Conservation (phyloP, 1,140 invertebrate species). For the Conopomorpha cramerella region DNA sequence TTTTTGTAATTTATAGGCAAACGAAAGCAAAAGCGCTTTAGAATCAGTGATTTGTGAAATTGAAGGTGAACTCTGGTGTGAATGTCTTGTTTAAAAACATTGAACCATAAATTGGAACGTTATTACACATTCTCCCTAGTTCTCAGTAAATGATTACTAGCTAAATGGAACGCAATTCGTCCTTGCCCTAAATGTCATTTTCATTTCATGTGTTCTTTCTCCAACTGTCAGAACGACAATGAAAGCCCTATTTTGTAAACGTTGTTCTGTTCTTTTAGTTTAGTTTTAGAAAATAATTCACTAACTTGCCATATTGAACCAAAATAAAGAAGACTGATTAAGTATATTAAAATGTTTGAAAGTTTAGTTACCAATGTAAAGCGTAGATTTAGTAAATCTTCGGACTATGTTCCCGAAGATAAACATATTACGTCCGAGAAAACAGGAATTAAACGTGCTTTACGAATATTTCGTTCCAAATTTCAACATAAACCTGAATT, state of each 20-base stretch:
- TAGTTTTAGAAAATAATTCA: conserved; percentile 10
- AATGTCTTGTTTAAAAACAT: too few relatives aligned
- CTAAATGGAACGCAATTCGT: conserved; percentile 33
- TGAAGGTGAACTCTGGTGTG: too few relatives aligned
- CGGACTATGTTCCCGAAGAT: conserved; percentile 17
- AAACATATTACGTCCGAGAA: conserved; percentile 23
- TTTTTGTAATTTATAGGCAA: conserved; percentile 15
- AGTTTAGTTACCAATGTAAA: conserved; percentile 41
- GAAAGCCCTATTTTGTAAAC: conserved; percentile 8
- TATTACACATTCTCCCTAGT: too few relatives aligned
- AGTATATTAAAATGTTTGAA: conserved; percentile 47
- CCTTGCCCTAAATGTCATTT: conserved; percentile 55
- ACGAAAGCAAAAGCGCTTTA: conserved; percentile 4
- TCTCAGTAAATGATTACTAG: too few relatives aligned
- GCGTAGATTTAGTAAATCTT: conserved; percentile 61
- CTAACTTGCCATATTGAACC: conserved; percentile 31
- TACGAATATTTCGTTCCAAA: conserved; percentile 41
- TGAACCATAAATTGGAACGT: too few relatives aligned
- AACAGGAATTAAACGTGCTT: conserved; percentile 49
- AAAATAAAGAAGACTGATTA: conserved; percentile 46
- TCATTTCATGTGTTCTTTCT: too few relatives aligned
- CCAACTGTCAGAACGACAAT: conserved; percentile 22
- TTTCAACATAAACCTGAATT: conserved; percentile 33
- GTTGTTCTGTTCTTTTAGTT: conserved; percentile 10
- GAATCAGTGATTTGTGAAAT: neutral